These are phyloP conservation scores for Danio kyathit DNA, from an alignment of 2,797 vertebrate species.

Conservation along the genomic window DNA sequence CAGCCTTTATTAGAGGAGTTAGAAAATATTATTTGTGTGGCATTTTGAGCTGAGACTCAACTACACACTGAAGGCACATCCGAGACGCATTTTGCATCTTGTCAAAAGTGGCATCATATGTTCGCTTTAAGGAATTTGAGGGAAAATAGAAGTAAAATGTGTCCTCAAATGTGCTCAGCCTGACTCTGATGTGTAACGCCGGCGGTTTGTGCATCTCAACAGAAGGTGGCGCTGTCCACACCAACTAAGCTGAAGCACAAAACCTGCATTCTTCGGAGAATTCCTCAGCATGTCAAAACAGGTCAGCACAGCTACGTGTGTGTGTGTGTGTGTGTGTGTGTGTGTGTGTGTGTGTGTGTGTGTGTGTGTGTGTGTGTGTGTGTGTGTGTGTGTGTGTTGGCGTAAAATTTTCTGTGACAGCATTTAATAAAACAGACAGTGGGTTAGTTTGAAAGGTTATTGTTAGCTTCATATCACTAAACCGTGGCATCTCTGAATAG, in stretches of 20 bases:
- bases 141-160: too few species aligned
- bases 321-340: too few species aligned
- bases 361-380: too few species aligned
- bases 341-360: not conserved
- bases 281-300: conserved; percentile 24
- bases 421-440: not conserved
- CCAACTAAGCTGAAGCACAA: not conserved
- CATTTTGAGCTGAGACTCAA: too few species aligned
- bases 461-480: not conserved
- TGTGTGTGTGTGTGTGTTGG: not conserved
- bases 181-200: too few species aligned
- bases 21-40: too few species aligned
- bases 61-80: too few species aligned
- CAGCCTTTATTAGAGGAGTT: too few species aligned
- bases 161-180: too few species aligned
- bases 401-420: not conserved
- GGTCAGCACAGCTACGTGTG: not conserved
- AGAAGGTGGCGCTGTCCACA: not conserved
- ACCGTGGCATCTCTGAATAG: not conserved
- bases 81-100: too few species aligned
- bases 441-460: not conserved
- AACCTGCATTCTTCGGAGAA: not conserved
- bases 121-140: too few species aligned
- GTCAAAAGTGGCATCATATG: too few species aligned
- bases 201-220: not conserved